Conservation (phyloP, 2,113 vertebrate species). For the Ochotona princeps region DNA sequence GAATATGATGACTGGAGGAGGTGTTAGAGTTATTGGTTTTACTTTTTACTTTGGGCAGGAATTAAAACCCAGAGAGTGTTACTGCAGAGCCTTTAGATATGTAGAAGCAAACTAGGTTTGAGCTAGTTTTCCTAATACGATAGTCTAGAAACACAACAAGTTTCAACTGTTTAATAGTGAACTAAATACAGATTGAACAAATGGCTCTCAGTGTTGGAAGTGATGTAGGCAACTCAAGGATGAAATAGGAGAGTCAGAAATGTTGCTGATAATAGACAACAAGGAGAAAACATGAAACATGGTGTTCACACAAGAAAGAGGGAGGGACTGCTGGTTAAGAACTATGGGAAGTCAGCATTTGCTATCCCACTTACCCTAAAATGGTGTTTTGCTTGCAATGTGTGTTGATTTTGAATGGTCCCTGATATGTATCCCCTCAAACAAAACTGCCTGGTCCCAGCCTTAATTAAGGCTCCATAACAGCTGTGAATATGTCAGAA, state of each 20-base stretch:
- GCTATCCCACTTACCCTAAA: not conserved
- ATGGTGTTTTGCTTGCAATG: not conserved
- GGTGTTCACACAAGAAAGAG: not conserved
- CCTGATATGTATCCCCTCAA: not conserved
- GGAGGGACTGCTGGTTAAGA: not conserved
- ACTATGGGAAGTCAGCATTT: not conserved
- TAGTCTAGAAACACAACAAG: not conserved
- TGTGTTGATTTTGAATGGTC: constrained; percentile 23
- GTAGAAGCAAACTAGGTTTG: not conserved
- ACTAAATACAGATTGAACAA: not conserved
- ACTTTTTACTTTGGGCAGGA: not conserved
- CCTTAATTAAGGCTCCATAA: constrained; percentile 14
- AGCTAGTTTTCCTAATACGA: not conserved
- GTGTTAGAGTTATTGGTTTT: not conserved
- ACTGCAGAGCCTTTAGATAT: not conserved
- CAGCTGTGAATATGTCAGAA: constrained; percentile 61
- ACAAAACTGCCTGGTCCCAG: not conserved
- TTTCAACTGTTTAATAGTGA: not conserved
- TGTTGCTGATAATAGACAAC: no score
- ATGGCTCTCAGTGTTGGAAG: not conserved
- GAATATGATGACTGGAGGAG: not conserved
- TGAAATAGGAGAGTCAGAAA: not conserved
- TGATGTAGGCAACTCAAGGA: not conserved
- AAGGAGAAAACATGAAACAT: not conserved
- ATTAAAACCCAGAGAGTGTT: not conserved